Percentiles rank a stretch among this genome's conserved stretches.
Evolutionary conservation across 2,888 invertebrate genomes (phyloP).

Genomic region (Lordiphosa andalusiaca): DNA sequence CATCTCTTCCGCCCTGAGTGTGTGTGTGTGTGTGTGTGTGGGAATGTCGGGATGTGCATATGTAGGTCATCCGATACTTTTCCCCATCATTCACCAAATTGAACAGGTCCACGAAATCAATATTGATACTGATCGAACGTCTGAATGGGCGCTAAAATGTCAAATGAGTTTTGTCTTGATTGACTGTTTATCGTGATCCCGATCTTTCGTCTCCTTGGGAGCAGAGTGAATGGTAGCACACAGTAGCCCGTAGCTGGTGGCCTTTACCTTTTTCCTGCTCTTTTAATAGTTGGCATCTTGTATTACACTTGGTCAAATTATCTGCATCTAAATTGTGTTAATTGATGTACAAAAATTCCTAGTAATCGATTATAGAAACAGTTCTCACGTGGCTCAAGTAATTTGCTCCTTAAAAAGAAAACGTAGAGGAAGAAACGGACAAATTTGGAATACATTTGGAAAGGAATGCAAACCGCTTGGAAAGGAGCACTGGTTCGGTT

Average conservation of each 20-base stretch:
- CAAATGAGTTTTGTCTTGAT: constrained; percentile 61
- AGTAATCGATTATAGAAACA: constrained; percentile 30
- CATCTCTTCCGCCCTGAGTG: constrained; percentile 35
- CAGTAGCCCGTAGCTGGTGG: constrained; percentile 31
- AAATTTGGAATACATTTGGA: too few species aligned
- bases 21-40: constrained; percentile 39
- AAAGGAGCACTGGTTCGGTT: too few species aligned
- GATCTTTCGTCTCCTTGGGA: not conserved
- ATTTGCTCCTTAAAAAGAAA: constrained; percentile 14
- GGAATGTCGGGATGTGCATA: constrained; percentile 24
- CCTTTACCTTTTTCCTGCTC: not conserved
- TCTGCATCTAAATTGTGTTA: constrained; percentile 44
- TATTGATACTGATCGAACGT: constrained; percentile 23
- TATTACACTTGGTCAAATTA: constrained; percentile 49
- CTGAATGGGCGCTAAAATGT: constrained; percentile 51
- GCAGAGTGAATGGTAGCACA: constrained; percentile 12
- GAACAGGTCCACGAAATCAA: constrained; percentile 41
- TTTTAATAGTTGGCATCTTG: constrained; percentile 26
- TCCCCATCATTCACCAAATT: constrained; percentile 26
- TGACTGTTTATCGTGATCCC: constrained; percentile 17
- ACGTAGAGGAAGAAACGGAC: not conserved
- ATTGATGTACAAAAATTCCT: constrained; percentile 43
- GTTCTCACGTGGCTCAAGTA: constrained; percentile 46
- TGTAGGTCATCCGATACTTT: constrained; percentile 55
- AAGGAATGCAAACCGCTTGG: too few species aligned